Conservation (phyloP, 1,140 invertebrate species). For the Delia radicum region DNA sequence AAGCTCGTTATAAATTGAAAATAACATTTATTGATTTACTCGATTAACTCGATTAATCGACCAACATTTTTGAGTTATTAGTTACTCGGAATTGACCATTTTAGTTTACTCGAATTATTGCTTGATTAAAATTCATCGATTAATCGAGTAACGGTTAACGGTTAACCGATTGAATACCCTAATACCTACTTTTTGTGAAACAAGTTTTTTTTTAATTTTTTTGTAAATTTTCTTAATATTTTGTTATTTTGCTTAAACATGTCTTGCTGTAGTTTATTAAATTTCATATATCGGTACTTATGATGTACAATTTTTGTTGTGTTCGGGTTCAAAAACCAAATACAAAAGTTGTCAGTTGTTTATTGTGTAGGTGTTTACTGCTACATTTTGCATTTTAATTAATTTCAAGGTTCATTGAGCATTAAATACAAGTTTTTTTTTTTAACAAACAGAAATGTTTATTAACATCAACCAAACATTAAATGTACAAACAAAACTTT, state of each 20-base stretch:
- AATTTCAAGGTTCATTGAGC: slow-evolving; percentile 1
- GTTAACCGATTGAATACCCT: too few species aligned
- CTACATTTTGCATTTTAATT: slow-evolving; percentile 12
- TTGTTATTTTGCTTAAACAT: not conserved
- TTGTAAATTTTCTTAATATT: not conserved
- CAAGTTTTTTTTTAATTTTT: not conserved
- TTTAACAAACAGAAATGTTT: not conserved
- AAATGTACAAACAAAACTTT: too few species aligned
- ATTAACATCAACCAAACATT: not conserved
- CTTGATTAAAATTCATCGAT: too few species aligned
- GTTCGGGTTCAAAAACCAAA: not conserved
- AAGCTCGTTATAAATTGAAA: too few species aligned
- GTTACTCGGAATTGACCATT: too few species aligned
- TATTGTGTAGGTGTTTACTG: not conserved
- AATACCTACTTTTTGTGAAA: not conserved
- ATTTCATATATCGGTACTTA: not conserved
- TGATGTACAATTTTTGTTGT: not conserved
- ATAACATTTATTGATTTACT: too few species aligned
- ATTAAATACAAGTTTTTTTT: not conserved
- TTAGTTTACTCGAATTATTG: too few species aligned
- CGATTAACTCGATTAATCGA: too few species aligned
- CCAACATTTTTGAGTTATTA: too few species aligned
- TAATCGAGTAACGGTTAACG: too few species aligned
- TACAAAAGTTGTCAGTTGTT: not conserved
- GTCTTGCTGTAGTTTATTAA: not conserved